Conservation (phyloP, 2,888 invertebrate genomes). For the Diarsia dahlii region DNA sequence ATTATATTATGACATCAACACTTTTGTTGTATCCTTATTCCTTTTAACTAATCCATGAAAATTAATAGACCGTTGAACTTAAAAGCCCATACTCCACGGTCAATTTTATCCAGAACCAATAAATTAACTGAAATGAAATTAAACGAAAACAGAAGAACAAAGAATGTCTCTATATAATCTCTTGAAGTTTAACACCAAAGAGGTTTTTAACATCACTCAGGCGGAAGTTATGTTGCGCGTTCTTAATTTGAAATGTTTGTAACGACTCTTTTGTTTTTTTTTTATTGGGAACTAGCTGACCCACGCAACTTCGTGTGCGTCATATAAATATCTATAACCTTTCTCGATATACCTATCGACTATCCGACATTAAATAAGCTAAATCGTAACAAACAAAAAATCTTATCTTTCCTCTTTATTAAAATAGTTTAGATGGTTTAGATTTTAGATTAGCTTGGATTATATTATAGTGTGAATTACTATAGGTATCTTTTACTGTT, state of each 20-base stretch:
- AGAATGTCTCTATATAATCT: slow-evolving; percentile 34
- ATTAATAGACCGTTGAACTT: slow-evolving; percentile 20
- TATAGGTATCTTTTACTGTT: too few relatives aligned
- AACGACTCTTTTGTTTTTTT: slow-evolving; percentile 13
- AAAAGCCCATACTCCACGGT: neutral
- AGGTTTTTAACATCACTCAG: slow-evolving; percentile 32
- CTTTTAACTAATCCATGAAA: slow-evolving; percentile 13
- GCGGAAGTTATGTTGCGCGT: slow-evolving; percentile 59
- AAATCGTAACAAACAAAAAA: too few relatives aligned
- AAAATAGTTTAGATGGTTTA: too few relatives aligned
- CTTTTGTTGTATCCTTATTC: neutral
- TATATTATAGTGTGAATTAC: too few relatives aligned
- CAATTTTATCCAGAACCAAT: slow-evolving; percentile 34
- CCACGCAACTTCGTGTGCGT: too few relatives aligned
- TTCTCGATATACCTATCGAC: too few relatives aligned
- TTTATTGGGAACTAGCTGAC: slow-evolving; percentile 41
- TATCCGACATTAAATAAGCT: too few relatives aligned
- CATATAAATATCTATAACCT: too few relatives aligned
- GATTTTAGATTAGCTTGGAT: too few relatives aligned
- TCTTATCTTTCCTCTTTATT: too few relatives aligned
- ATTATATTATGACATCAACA: neutral
- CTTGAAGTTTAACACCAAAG: slow-evolving; percentile 45
- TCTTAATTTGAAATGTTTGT: slow-evolving; percentile 43
- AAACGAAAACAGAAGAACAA: slow-evolving; percentile 32
- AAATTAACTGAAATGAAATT: slow-evolving; percentile 34